Evolutionary conservation across 2,113 vertebrate species (phyloP), one percentile per base, ranked within the genome.

Genomic region (Syngnathoides biaculeatus): DNA sequence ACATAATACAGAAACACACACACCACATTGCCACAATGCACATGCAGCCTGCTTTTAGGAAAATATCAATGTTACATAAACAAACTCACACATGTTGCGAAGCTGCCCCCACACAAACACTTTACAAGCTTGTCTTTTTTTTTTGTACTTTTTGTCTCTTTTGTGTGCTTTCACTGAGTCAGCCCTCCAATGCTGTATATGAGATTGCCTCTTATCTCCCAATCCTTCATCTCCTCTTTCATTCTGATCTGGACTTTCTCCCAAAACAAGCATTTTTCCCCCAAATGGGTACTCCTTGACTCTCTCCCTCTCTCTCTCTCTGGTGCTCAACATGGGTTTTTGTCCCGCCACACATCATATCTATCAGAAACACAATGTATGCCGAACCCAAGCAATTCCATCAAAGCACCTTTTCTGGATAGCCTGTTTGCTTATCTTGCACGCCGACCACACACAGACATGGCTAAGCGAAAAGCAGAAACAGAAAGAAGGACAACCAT

Each of bases 381-480:
- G 17, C 39, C 24, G 39, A 26, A 77, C 71, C 73, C 70, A 64
- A 76, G 74, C 76, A 80, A 68, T 68, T 64, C 78, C 67, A 64
- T 84, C 77, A 83, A 64, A 81, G 74, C 80, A 73, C 78, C 78
- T 86, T 86, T 64, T 73, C 52, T 4, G 30, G 50, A 76, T 42
- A 57, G 67, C 55, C 60, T 35, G 71, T 76, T 67, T 55, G 38
- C 63, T 45, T 53, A 78, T 65, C 67, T 68, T 61, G 58, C 47
- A 67, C 74, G 74, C 82, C 74, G 77, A 12, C 74, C 82, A 71
- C 86, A 82, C 77, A 83, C 84, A 63, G 66, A 68, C 2, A 64
- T 43, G 65, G 67, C 63, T 62, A 57, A 67, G 35, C 67, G 61
- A 39, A 60, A 78, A 73, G 67, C 66, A 70, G 74, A 70, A 63